Percentiles rank a stretch among this genome's conserved stretches.
phyloP scores from a whole-genome alignment of 2,113 vertebrate genomes.

The Plestiodon gilberti region DNA sequence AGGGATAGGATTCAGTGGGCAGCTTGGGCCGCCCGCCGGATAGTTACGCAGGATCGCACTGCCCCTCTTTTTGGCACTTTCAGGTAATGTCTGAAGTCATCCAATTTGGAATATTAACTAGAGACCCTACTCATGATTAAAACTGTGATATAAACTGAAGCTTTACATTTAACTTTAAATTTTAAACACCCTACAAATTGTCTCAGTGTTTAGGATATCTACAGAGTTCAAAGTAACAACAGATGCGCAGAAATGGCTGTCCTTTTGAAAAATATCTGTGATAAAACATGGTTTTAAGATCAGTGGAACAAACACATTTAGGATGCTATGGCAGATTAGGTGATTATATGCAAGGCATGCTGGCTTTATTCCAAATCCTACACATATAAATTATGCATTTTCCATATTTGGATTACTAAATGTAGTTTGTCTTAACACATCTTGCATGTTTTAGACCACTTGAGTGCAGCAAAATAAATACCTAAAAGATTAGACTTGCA shows the following conservation, averaged over 20 bases:
- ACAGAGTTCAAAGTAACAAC: neutral
- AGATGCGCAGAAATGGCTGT: neutral
- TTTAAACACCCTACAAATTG: neutral
- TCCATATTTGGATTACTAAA: neutral
- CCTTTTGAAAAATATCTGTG: neutral
- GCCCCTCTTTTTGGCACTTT: neutral
- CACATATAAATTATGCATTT: neutral
- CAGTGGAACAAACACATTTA: slow-evolving; percentile 26
- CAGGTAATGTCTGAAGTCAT: neutral
- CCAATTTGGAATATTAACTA: neutral
- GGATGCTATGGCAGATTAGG: neutral
- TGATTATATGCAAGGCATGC: neutral
- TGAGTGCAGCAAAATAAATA: neutral
- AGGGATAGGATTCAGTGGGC: too few relatives aligned
- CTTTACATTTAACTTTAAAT: neutral
- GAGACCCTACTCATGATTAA: neutral
- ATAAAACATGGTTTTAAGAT: neutral
- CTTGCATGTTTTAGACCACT: neutral
- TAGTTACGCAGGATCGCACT: too few relatives aligned
- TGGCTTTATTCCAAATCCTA: slow-evolving; percentile 15
- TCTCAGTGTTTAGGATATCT: neutral
- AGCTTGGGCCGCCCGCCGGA: too few relatives aligned
- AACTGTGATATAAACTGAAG: neutral
- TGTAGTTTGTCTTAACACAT: neutral
- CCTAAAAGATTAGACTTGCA: neutral